phyloP scores from a whole-genome alignment of 2,113 vertebrate genomes.

The Chaetorhynchus papuensis region DNA sequence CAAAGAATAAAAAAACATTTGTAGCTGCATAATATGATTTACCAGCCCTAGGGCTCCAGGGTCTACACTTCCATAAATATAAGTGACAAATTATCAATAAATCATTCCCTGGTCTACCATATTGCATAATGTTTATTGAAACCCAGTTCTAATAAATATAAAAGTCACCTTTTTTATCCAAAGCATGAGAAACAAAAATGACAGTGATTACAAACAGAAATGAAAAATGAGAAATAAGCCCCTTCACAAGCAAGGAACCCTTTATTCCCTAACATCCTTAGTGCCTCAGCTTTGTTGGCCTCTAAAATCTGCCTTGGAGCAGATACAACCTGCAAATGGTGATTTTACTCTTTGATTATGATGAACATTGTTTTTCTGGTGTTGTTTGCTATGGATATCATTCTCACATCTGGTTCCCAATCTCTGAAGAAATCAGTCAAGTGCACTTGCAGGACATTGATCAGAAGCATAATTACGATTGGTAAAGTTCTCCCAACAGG shows the following conservation, averaged over 20 bases:
- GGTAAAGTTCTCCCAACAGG: neutral
- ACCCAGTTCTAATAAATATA: conserved; percentile 79
- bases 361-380: neutral
- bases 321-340: neutral
- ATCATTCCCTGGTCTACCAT: conserved; percentile 73
- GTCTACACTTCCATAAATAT: conserved; percentile 79
- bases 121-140: conserved; percentile 83
- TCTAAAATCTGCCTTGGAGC: neutral
- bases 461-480: neutral
- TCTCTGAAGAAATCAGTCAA: neutral
- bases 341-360: conserved; percentile 11
- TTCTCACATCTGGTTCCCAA: neutral
- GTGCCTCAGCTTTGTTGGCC: neutral
- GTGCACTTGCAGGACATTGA: neutral
- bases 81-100: conserved; percentile 83
- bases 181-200: conserved; percentile 77
- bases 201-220: conserved; percentile 79
- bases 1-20: conserved; percentile 54
- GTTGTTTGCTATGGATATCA: neutral
- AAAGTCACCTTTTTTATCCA: conserved; percentile 74
- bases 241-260: neutral
- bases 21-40: conserved; percentile 73
- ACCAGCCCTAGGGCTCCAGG: conserved; percentile 68
- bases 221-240: conserved; percentile 69
- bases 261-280: conserved; percentile 1